phyloP scores from a whole-genome alignment of 2,797 vertebrate genomes.

The Paguma larvata region DNA sequence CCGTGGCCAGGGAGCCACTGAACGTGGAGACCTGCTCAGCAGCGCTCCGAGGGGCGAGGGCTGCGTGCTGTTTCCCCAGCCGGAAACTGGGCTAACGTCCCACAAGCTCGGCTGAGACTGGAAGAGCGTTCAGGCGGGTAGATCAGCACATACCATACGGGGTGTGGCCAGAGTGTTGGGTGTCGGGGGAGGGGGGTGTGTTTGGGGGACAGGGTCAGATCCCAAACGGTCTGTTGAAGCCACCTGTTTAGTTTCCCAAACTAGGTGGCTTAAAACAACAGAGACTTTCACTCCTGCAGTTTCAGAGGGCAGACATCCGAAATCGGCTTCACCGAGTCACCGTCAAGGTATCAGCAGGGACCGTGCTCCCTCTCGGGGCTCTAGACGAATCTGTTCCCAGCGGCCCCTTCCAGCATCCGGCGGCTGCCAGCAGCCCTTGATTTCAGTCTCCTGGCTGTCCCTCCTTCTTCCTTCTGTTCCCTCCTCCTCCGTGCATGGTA shows the following conservation, averaged over 20 bases:
- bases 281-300: background rate
- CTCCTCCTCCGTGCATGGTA: background rate
- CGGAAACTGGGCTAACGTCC: background rate
- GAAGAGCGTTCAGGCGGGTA: background rate
- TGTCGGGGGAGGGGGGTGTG: too few species aligned
- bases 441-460: accelerated
- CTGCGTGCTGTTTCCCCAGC: background rate
- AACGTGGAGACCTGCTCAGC: background rate
- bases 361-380: accelerated
- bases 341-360: background rate
- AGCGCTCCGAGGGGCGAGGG: background rate
- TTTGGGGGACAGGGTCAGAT: background rate
- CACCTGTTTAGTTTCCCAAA: background rate
- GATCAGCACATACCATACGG: background rate
- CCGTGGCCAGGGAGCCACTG: background rate
- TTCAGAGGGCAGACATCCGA: background rate
- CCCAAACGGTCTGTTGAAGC: background rate
- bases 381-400: background rate
- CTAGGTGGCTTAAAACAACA: background rate
- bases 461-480: background rate
- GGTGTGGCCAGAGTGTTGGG: background rate
- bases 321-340: background rate
- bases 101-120: background rate
- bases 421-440: background rate
- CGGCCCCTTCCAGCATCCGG: background rate